Base-by-base conservation (phyloP, 2,797 vertebrate genomes). In the Clarias pachynema region DNA sequence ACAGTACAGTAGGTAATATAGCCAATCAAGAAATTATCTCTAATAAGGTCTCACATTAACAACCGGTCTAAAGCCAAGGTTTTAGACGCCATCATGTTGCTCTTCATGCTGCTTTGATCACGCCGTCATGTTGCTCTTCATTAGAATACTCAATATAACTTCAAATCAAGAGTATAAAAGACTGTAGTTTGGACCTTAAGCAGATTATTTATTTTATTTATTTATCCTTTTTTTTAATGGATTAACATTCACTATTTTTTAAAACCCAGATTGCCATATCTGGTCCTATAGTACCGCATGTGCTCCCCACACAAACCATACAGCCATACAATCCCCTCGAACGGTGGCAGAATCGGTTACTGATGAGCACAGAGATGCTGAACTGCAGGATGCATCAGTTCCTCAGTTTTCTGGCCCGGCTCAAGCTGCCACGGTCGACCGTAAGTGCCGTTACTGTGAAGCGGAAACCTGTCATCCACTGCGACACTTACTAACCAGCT, bases 401-500 rank as follows among this genome's bases (percentile, higher is more conserved):
- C 34, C 34, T 16, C 77, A 40, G 59, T 37, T 63, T 63, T 79
- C 34, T 79, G 65, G 16, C 59, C 59, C 59, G 16, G 34, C 59
- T 79, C 57, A 40, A 40, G 14, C 59, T 40, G 34, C 31, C 77
- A 44, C 5, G 14, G 31, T 40, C 15, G 34, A 26, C 77, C 40
- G 59, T 40, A 63, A 63, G 34, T 16, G 59, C 57, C 53, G 68
- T 34, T 82, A 37, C 40, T 68, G 66, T 59, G 66, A n/a, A 66
- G 22, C 37, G 63, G 40, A 81, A 68, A 66, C 31, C 40, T 49
- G 22, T 14, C 81, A 60, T 22, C 15, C 49, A 34, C 37, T 70
- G 80, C 63, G 34, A 69, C 29, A 37, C 59, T 62, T 34, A n/a
- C 14, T 62, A 79, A 79, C 34, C 7, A 79, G 77, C 62, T 79